phyloP scores from a whole-genome alignment of 2,888 invertebrate genomes.

The Rhagonycha fulva region DNA sequence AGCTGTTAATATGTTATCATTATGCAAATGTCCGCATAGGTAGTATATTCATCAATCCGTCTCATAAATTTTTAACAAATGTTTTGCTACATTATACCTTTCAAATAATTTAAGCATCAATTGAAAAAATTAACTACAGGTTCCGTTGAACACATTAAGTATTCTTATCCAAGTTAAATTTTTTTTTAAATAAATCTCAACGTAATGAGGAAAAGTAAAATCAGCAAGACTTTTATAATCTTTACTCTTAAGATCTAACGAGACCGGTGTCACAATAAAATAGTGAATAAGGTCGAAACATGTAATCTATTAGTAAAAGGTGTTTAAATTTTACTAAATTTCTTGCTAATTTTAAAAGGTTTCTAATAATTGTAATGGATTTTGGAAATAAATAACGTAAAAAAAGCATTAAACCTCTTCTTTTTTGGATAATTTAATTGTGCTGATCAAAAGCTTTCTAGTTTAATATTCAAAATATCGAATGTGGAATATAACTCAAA shows the following conservation, averaged over 20 bases:
- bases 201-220: neutral
- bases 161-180: neutral
- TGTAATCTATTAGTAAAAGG: too few species aligned
- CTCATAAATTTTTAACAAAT: constrained; percentile 29
- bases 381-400: neutral
- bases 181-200: neutral
- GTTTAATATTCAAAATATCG: neutral
- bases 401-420: too few species aligned
- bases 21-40: constrained; percentile 49
- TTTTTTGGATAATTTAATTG: neutral
- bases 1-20: constrained; percentile 53
- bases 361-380: neutral
- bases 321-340: too few species aligned
- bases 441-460: neutral
- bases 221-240: too few species aligned
- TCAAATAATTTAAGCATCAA: neutral
- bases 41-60: constrained; percentile 38
- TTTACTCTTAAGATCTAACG: too few species aligned
- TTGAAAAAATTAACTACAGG: neutral
- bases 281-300: too few species aligned
- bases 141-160: neutral
- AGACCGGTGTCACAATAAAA: too few species aligned
- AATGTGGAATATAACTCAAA: neutral
- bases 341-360: too few species aligned
- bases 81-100: neutral